These are phyloP conservation scores for Sesamia nonagrioides DNA, from an alignment of 1,140 invertebrate species.

Conservation along the genomic window DNA sequence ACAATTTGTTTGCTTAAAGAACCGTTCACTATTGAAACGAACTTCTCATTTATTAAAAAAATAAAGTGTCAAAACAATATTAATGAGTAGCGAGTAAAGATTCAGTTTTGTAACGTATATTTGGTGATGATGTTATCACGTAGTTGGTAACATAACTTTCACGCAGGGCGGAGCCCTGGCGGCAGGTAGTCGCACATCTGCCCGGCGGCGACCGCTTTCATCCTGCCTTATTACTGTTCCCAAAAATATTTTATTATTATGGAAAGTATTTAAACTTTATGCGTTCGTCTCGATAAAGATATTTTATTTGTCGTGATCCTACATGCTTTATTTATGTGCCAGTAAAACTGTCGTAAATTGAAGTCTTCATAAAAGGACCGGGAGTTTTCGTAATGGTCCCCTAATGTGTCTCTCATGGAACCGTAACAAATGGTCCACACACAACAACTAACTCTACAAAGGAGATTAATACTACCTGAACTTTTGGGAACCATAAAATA, in stretches of 20 bases:
- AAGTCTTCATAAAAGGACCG: slow-evolving; percentile 77
- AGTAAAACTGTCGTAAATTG: slow-evolving; percentile 83
- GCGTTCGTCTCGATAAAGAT: slow-evolving; percentile 72
- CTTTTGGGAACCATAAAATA: slow-evolving; percentile 3
- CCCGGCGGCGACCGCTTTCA: slow-evolving; percentile 80
- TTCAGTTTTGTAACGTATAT: slow-evolving; percentile 59
- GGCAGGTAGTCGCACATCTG: slow-evolving; percentile 81
- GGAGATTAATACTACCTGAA: slow-evolving; percentile 35
- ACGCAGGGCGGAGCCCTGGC: slow-evolving; percentile 59
- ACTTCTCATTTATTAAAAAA: slow-evolving; percentile 7
- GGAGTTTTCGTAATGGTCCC: slow-evolving; percentile 67
- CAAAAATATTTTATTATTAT: slow-evolving; percentile 84
- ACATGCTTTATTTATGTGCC: slow-evolving; percentile 76
- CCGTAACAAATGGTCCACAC: slow-evolving; percentile 65
- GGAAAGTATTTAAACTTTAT: slow-evolving; percentile 80
- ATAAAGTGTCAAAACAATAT: slow-evolving; percentile 28
- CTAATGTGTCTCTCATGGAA: slow-evolving; percentile 73
- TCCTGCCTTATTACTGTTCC: slow-evolving; percentile 79
- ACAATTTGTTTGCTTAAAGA: slow-evolving; percentile 50
- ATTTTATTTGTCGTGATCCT: slow-evolving; percentile 76
- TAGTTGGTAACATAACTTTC: slow-evolving; percentile 68
- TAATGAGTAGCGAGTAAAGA: slow-evolving; percentile 49
- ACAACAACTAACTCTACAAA: slow-evolving; percentile 41
- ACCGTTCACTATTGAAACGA: slow-evolving; percentile 18
- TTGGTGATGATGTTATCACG: slow-evolving; percentile 61